Evolutionary conservation across 2,888 invertebrate genomes (phyloP).

Genomic region (Clunio marinus): DNA sequence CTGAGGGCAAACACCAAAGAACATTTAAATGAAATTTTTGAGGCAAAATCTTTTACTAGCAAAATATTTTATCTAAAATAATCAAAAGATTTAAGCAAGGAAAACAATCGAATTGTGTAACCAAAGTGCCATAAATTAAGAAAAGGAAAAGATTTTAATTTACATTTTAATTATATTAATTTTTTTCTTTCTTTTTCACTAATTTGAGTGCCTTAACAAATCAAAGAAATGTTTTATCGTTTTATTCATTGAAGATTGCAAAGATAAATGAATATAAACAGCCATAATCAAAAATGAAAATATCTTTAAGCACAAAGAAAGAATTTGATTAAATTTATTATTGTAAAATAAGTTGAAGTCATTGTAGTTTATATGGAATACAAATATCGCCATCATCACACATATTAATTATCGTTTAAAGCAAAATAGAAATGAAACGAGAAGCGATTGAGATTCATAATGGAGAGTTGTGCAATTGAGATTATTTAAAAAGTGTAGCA

Average conservation of each 20-base stretch:
- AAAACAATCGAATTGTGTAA: slow-evolving; percentile 37
- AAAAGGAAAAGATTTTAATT: background rate
- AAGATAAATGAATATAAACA: background rate
- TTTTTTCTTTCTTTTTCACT: no score
- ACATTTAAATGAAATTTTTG: background rate
- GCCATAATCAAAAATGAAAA: slow-evolving; percentile 6
- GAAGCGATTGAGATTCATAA: no score
- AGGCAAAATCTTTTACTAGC: background rate
- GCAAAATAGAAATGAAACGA: no score
- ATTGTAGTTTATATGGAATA: no score
- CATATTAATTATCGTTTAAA: no score
- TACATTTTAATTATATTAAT: no score
- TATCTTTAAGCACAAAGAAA: background rate
- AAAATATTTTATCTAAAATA: background rate
- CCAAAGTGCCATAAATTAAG: slow-evolving; percentile 37
- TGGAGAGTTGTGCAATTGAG: no score
- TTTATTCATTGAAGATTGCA: background rate
- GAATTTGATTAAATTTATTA: no score
- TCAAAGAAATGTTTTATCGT: background rate
- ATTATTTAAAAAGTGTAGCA: no score
- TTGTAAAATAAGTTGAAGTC: no score
- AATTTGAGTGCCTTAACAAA: slow-evolving; percentile 18
- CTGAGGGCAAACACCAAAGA: slow-evolving; percentile 17
- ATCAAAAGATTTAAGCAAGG: background rate
- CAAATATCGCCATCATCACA: no score